Conservation (phyloP, 92 coral and sea anemone genomes). For the Umimayanthus chanpuru region DNA sequence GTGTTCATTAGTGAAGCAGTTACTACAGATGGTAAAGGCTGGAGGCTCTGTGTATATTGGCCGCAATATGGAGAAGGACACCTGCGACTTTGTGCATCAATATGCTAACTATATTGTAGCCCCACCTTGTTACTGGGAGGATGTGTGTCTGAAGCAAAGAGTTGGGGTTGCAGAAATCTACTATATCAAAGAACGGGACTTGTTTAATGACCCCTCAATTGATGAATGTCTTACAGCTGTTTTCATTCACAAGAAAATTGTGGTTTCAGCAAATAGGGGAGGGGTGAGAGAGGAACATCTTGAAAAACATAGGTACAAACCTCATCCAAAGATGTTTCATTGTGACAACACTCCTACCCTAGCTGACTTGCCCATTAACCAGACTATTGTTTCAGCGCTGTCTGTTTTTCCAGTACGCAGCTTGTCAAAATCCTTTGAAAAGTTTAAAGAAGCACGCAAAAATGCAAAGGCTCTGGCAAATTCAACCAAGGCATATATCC, state of each 20-base stretch:
- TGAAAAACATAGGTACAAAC: conserved; percentile 44
- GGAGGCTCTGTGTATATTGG: conserved; percentile 94
- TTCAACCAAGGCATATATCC: neutral
- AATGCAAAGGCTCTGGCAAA: neutral
- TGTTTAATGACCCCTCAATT: conserved; percentile 68
- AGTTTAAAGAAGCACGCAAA: conserved; percentile 5
- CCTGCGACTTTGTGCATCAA: conserved; percentile 67
- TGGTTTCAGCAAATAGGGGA: conserved; percentile 35
- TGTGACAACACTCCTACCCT: conserved; percentile 30
- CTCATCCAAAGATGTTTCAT: conserved; percentile 61
- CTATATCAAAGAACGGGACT: conserved; percentile 82
- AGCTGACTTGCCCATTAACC: neutral
- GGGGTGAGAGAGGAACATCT: conserved; percentile 3
- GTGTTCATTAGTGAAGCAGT: conserved; percentile 72
- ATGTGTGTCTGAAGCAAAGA: conserved; percentile 64
- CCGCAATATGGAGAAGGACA: conserved; percentile 80
- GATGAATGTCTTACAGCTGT: conserved; percentile 89
- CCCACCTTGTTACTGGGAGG: conserved; percentile 91
- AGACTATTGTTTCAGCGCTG: conserved; percentile 15
- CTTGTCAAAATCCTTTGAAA: conserved; percentile 19
- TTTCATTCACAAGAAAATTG: conserved; percentile 80
- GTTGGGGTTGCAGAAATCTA: conserved; percentile 77
- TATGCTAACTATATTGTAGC: conserved; percentile 42
- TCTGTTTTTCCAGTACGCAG: conserved; percentile 27
- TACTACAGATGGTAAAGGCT: conserved; percentile 75